These are phyloP conservation scores for Orthonyx spaldingii DNA, from an alignment of 2,113 vertebrate genomes.

Conservation along the genomic window DNA sequence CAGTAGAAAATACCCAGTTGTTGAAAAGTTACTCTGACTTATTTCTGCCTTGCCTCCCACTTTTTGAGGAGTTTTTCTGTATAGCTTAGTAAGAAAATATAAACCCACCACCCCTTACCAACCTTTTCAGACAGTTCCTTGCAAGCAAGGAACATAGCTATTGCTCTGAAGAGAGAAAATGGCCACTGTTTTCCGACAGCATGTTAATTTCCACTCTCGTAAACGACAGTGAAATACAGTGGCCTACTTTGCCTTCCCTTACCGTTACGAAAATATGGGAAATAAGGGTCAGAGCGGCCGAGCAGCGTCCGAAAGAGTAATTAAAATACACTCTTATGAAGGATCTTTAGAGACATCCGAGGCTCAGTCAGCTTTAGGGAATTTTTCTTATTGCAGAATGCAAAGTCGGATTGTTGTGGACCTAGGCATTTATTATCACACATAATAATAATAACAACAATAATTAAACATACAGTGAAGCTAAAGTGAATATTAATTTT, in stretches of 20 bases:
- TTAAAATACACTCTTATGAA: background rate
- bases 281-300: background rate
- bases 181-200: background rate
- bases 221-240: background rate
- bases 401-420: background rate
- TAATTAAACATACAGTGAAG: background rate
- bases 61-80: background rate
- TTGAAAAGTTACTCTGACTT: background rate
- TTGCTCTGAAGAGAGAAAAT: constrained; percentile 18
- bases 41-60: background rate
- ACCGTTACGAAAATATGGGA: background rate
- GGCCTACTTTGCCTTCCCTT: background rate
- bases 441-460: background rate
- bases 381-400: background rate
- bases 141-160: background rate
- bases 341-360: background rate
- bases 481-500: background rate
- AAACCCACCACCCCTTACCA: background rate
- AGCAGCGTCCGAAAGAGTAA: background rate
- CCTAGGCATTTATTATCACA: background rate
- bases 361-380: background rate
- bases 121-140: background rate
- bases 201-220: background rate
- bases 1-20: background rate
- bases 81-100: background rate